phyloP scores from a whole-genome alignment of 2,888 invertebrate genomes.

The Chymomyza procnemis region DNA sequence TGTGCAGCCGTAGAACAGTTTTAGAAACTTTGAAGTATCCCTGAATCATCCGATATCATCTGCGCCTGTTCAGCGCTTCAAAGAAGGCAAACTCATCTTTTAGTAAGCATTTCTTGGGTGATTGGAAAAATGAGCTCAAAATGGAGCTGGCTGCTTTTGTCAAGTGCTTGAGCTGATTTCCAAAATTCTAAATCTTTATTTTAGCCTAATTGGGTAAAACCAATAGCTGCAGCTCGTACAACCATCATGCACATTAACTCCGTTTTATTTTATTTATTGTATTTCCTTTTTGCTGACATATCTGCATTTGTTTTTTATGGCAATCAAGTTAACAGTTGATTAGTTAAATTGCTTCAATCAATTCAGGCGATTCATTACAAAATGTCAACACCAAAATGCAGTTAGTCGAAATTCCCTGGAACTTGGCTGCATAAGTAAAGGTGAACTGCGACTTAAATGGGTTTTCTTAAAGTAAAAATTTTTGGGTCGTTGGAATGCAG shows the following conservation, averaged over 20 bases:
- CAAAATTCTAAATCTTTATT: too few species aligned
- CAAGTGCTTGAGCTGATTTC: too few species aligned
- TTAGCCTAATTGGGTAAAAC: too few species aligned
- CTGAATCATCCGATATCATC: too few species aligned
- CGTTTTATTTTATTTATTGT: background rate
- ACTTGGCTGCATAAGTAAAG: background rate
- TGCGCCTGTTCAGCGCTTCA: too few species aligned
- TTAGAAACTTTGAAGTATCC: too few species aligned
- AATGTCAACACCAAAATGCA: constrained; percentile 59
- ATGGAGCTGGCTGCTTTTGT: too few species aligned
- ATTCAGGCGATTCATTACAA: constrained; percentile 54
- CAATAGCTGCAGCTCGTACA: background rate
- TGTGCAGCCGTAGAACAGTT: too few species aligned
- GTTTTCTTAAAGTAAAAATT: constrained; percentile 54
- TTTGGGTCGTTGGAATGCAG: constrained; percentile 65
- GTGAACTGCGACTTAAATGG: constrained; percentile 26
- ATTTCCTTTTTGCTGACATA: background rate
- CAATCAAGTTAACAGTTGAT: constrained; percentile 51
- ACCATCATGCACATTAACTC: background rate
- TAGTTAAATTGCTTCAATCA: constrained; percentile 39
- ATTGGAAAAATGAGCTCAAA: too few species aligned
- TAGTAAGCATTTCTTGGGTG: too few species aligned
- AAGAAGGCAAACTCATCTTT: too few species aligned
- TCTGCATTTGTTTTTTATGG: background rate
- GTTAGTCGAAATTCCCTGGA: constrained; percentile 39